Percentiles rank a stretch among this genome's conserved stretches.
phyloP scores from a whole-genome alignment of 1,140 invertebrate genomes.

The Scaptodrosophila lebanonensis region DNA sequence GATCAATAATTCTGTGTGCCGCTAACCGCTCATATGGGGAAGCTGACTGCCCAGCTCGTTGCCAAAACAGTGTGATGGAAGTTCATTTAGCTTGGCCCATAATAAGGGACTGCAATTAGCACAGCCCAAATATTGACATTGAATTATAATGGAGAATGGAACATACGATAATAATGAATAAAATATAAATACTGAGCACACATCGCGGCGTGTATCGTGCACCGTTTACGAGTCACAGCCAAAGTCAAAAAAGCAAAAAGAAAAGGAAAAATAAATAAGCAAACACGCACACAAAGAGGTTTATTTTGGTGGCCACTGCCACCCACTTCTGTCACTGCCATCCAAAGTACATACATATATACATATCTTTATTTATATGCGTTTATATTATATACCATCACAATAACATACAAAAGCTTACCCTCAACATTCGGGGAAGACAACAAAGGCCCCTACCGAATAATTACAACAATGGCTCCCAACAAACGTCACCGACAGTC shows the following conservation, averaged over 20 bases:
- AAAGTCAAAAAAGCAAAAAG: constrained; percentile 13
- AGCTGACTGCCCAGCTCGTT: too few relatives aligned
- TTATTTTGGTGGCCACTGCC: constrained; percentile 16
- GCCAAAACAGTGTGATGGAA: too few relatives aligned
- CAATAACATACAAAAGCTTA: not conserved
- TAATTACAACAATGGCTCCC: not conserved
- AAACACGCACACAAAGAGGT: constrained; percentile 27
- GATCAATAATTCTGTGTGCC: too few relatives aligned
- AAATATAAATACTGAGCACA: too few relatives aligned
- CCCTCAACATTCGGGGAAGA: not conserved
- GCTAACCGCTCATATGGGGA: too few relatives aligned
- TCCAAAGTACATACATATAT: too few relatives aligned
- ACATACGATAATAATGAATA: constrained; percentile 29
- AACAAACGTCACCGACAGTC: constrained; percentile 26
- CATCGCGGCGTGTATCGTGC: constrained; percentile 27
- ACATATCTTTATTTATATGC: too few relatives aligned
- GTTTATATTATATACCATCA: not conserved
- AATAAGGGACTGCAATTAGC: too few relatives aligned
- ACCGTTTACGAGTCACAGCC: constrained; percentile 9
- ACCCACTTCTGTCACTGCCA: too few relatives aligned
- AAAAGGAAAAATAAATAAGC: constrained; percentile 28
- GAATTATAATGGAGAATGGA: constrained; percentile 58
- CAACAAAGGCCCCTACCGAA: constrained; percentile 19
- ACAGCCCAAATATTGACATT: constrained; percentile 59
- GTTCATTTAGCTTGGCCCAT: too few relatives aligned